Evolutionary conservation across 2,113 vertebrate species (phyloP).

Genomic region (Erinaceus europaeus): DNA sequence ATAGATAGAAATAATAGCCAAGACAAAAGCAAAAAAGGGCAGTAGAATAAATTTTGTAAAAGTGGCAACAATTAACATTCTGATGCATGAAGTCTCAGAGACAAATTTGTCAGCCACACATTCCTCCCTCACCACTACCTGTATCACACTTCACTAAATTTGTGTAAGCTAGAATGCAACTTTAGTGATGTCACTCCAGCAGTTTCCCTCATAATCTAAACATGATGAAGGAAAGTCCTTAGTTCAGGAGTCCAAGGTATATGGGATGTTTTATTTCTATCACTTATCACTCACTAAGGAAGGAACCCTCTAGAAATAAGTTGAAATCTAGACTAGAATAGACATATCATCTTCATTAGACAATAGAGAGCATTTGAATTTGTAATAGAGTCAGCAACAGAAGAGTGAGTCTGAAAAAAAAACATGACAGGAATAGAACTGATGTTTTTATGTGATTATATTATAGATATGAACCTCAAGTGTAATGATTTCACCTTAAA

Average conservation of each 20-base stretch:
- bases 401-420: neutral
- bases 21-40: neutral
- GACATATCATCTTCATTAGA: neutral
- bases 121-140: too few relatives aligned
- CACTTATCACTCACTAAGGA: neutral
- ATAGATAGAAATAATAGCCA: neutral
- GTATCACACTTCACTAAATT: too few relatives aligned
- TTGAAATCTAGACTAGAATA: neutral
- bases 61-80: neutral
- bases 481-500: neutral
- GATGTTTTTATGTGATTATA: neutral
- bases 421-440: neutral
- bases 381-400: neutral
- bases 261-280: neutral
- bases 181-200: too few relatives aligned
- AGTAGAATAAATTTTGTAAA: neutral
- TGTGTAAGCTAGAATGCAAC: too few relatives aligned
- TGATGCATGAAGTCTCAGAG: neutral
- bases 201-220: neutral
- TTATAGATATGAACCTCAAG: neutral
- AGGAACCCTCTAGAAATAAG: neutral
- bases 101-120: too few relatives aligned
- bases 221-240: neutral
- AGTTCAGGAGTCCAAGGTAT: neutral
- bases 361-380: neutral